Conservation (phyloP, 2,888 invertebrate genomes). For the Nemapogon koenigi region DNA sequence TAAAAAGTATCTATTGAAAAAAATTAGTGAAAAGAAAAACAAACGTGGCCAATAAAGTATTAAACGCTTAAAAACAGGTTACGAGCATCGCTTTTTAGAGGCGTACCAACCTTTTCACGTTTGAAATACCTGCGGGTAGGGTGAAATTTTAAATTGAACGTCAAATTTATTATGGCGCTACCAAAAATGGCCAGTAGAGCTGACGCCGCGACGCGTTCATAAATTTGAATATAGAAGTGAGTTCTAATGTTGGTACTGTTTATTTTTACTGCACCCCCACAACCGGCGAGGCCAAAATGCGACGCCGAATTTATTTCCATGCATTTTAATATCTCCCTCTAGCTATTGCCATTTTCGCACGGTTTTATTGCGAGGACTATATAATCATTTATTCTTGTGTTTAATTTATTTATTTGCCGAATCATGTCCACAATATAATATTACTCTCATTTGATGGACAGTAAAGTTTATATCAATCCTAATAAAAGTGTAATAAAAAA, state of each 20-base stretch:
- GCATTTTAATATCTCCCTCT: slow-evolving; percentile 66
- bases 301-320: slow-evolving; percentile 67
- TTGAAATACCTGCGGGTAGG: slow-evolving; percentile 24
- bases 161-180: slow-evolving; percentile 44
- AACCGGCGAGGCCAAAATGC: slow-evolving; percentile 60
- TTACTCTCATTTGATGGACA: no score
- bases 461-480: no score
- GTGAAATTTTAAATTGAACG: slow-evolving; percentile 50
- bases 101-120: slow-evolving; percentile 2
- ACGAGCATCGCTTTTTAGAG: not conserved
- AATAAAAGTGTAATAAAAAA: no score
- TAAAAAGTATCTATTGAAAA: not conserved
- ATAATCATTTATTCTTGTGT: not conserved
- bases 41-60: not conserved
- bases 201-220: slow-evolving; percentile 51
- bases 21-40: not conserved
- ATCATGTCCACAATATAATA: no score
- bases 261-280: slow-evolving; percentile 66
- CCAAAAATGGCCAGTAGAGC: slow-evolving; percentile 13
- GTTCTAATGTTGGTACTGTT: slow-evolving; percentile 66
- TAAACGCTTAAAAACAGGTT: no score
- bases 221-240: slow-evolving; percentile 68
- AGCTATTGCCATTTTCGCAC: slow-evolving; percentile 63
- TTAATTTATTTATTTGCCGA: not conserved
- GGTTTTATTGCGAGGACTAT: slow-evolving; percentile 44